phyloP scores from a whole-genome alignment of 2,113 vertebrate genomes.

The Vulpes ferrilata region DNA sequence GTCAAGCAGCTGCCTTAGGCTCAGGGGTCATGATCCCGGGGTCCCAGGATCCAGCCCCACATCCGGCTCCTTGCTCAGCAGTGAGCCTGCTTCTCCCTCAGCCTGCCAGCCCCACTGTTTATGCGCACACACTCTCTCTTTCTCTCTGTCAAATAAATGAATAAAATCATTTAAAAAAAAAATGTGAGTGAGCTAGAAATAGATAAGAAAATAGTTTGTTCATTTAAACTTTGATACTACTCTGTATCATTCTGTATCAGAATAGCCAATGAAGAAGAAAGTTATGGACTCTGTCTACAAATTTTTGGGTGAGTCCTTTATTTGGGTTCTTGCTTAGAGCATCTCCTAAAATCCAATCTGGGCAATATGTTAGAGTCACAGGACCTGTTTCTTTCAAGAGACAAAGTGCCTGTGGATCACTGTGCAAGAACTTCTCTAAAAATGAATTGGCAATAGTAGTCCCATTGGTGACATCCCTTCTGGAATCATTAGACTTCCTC shows the following conservation, averaged over 20 bases:
- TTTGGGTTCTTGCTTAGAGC: background rate
- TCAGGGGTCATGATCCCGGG: no score
- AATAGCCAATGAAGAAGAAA: background rate
- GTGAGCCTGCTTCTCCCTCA: no score
- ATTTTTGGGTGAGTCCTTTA: background rate
- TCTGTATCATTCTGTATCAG: constrained; percentile 13
- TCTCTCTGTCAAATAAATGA: no score
- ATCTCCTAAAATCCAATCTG: background rate
- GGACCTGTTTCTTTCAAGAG: background rate
- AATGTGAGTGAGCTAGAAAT: background rate
- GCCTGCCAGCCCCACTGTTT: no score
- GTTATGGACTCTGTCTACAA: constrained; percentile 1
- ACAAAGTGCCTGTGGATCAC: background rate
- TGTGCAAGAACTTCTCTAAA: background rate
- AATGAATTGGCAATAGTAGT: background rate
- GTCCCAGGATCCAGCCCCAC: no score
- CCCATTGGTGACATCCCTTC: constrained; percentile 5
- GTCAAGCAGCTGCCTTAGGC: no score
- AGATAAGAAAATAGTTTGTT: background rate
- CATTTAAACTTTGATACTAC: background rate
- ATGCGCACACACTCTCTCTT: no score
- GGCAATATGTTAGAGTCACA: background rate
- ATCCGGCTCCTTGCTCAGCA: no score
- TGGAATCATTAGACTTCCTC: constrained; percentile 48
- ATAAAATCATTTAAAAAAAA: no score